phyloP scores from a whole-genome alignment of 2,888 invertebrate genomes.

The Tachina grossa region DNA sequence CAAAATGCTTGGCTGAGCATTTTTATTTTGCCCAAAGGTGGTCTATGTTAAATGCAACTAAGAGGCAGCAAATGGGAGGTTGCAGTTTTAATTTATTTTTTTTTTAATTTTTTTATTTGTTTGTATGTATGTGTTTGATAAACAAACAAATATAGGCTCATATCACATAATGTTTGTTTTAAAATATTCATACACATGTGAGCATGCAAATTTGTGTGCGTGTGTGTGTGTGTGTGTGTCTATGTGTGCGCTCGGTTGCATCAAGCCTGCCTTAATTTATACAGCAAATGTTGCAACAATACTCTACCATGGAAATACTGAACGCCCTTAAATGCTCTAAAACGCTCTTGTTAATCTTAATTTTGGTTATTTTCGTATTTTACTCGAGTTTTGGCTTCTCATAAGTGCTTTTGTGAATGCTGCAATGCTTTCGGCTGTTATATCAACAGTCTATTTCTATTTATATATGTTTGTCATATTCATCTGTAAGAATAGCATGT shows the following conservation, averaged over 20 bases:
- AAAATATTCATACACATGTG: neutral
- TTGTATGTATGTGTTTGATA: neutral
- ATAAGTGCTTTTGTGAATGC: slow-evolving; percentile 53
- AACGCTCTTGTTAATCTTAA: slow-evolving; percentile 54
- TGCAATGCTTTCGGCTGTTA: slow-evolving; percentile 48
- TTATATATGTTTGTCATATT: neutral
- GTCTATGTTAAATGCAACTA: slow-evolving; percentile 55
- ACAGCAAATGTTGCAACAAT: slow-evolving; percentile 57
- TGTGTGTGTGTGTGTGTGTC: neutral
- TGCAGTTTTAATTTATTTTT: slow-evolving; percentile 1
- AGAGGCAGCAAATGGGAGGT: neutral
- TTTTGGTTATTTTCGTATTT: slow-evolving; percentile 18
- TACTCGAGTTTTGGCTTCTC: slow-evolving; percentile 46
- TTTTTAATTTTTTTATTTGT: neutral
- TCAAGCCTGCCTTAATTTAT: slow-evolving; percentile 49
- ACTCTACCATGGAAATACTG: slow-evolving; percentile 51
- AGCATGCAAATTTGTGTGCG: neutral
- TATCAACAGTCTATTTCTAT: slow-evolving; percentile 32
- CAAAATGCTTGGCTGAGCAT: slow-evolving; percentile 57
- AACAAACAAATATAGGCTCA: slow-evolving; percentile 26
- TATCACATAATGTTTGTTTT: slow-evolving; percentile 48
- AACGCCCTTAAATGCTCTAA: slow-evolving; percentile 33
- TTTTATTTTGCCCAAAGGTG: slow-evolving; percentile 54
- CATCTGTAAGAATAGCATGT: slow-evolving; percentile 1
- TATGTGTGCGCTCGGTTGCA: slow-evolving; percentile 44